These are phyloP conservation scores for Hypanus sabinus DNA, from an alignment of 2,113 vertebrate genomes.

Conservation along the genomic window DNA sequence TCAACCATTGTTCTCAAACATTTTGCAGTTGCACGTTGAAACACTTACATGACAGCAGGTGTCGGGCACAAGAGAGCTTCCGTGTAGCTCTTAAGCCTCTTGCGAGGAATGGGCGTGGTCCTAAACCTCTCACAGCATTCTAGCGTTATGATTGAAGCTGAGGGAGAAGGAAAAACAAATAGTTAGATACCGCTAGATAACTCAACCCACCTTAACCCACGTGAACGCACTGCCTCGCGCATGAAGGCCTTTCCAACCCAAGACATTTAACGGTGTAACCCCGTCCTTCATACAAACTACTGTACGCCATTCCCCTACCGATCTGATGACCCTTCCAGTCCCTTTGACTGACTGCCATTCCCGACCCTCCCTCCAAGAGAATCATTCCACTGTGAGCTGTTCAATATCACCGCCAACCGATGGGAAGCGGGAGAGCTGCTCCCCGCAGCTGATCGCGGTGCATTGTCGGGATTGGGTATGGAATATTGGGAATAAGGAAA, in stretches of 20 bases:
- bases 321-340: no score
- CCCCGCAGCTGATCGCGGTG: no score
- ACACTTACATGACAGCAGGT: neutral
- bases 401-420: neutral
- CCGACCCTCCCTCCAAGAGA: no score
- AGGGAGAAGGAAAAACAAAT: neutral
- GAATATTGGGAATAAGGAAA: neutral
- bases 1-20: neutral
- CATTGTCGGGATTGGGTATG: neutral
- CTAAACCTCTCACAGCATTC: neutral
- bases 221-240: no score
- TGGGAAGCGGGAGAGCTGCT: neutral
- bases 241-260: no score
- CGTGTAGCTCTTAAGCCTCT: neutral
- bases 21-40: neutral
- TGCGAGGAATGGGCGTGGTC: neutral
- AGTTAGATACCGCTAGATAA: neutral
- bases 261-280: no score
- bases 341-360: no score
- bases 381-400: neutral
- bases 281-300: no score
- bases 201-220: neutral
- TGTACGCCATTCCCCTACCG: no score
- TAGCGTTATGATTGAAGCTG: neutral
- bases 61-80: neutral